Conservation (phyloP, 1,140 invertebrate genomes). For the Zaprionus nigranus region DNA sequence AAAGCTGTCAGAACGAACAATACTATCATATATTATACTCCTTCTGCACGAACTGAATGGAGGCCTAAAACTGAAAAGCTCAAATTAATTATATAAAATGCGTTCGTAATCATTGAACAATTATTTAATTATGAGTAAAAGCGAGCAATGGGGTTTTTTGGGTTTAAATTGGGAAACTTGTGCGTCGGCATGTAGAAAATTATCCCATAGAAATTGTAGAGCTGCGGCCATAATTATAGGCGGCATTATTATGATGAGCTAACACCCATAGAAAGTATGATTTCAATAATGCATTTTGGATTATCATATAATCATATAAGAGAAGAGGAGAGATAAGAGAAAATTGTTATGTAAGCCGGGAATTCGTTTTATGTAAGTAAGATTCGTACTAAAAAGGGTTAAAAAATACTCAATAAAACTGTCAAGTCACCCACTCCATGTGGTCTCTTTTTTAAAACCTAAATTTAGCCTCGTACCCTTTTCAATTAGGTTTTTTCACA, state of each 20-base stretch:
- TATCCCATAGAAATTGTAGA: conserved; percentile 23
- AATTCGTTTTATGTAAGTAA: not conserved
- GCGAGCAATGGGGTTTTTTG: conserved; percentile 28
- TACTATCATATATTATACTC: not conserved
- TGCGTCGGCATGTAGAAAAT: conserved; percentile 51
- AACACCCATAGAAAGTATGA: conserved; percentile 1
- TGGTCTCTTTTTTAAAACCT: not conserved
- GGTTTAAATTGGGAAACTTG: conserved; percentile 35
- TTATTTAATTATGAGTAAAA: conserved; percentile 60
- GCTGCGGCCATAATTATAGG: not conserved
- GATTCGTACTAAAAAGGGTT: not conserved
- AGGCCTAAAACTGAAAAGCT: conserved; percentile 2
- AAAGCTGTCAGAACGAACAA: conserved; percentile 17
- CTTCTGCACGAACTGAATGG: not conserved
- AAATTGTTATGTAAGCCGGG: not conserved
- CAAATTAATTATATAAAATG: conserved; percentile 47
- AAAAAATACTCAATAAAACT: not conserved
- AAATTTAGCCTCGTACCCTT: not conserved
- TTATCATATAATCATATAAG: not conserved
- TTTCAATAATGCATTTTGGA: not conserved
- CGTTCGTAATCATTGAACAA: conserved; percentile 57
- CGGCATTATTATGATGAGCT: not conserved
- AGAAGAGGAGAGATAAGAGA: not conserved
- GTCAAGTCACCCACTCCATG: not conserved
- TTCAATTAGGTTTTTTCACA: not conserved